Base-by-base conservation (phyloP, 1,140 invertebrate species). In the Phthorimaea operculella region DNA sequence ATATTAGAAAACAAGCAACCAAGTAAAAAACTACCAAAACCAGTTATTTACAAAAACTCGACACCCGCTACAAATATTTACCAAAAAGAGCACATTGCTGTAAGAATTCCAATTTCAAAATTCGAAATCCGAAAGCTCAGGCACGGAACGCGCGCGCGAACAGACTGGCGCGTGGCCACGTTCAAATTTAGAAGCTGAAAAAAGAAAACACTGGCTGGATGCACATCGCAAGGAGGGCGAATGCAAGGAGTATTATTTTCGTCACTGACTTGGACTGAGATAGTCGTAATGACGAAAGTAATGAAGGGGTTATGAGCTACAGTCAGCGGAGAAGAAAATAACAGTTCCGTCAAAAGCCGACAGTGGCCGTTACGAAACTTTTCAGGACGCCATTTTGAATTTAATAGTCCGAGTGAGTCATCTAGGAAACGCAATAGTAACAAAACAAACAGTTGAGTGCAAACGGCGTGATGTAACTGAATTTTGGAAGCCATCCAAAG, bases 161-260 rank as follows among this genome's bases (percentile, higher is more conserved):
- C 66, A 63, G 60, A 83, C 80, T 83, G 80, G 76, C 76, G 71
- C 70, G 72, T 71, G 70, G 63, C 72, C 70, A 71, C 72, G 68
- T 76, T 70, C 78, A 70, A 77, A 83, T 63, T 80, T 83, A 83
- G 80, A 82, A 68, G 65, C 68, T 52, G 61, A 70, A 79, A 78
- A 75, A 62, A 73, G 67, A 59, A 50, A 66, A 61, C 57, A 62
- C 51, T 64, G 63, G 56, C 64, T 74, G 69, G 67, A 72, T 76
- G 80, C 72, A 75, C 76, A 77, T 72, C 68, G 69, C 72, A 66
- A 76, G 78, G 75, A 78, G 79, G 76, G 77, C 80, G 74, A 68
- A 66, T 64, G 63, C 64, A 59, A 52, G 61, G 67, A 69, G 66
- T 71, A 66, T 72, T 75, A 75, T 71, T 71, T 72, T 70, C 42